Conservation (phyloP, 2,888 invertebrate species). For the Xestia sexstrigata region DNA sequence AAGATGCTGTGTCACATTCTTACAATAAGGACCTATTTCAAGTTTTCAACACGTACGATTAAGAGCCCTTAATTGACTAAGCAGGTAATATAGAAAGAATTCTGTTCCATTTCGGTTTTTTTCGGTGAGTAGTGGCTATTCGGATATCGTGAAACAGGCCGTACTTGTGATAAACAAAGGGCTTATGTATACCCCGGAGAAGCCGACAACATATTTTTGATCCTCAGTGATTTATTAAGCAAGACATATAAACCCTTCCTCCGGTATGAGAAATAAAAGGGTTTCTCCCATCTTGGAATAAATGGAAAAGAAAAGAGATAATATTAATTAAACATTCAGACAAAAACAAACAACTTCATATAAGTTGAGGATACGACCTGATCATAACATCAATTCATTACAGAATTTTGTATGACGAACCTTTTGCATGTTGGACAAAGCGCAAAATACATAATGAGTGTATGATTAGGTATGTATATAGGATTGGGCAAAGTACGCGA, state of each 20-base stretch:
- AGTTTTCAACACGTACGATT: background rate
- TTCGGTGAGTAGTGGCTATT: background rate
- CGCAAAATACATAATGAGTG: slow-evolving; percentile 1
- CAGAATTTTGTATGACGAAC: background rate
- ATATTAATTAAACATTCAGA: background rate
- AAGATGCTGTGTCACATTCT: background rate
- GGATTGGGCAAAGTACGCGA: slow-evolving; percentile 26
- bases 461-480: background rate
- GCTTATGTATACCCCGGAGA: background rate
- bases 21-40: background rate
- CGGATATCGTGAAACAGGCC: background rate
- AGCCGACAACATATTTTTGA: background rate
- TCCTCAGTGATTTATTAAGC: background rate
- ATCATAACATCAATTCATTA: background rate
- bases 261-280: background rate
- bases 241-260: background rate
- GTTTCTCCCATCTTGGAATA: background rate
- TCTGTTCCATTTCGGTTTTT: background rate
- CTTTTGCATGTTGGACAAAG: slow-evolving; percentile 2
- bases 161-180: background rate
- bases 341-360: background rate
- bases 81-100: background rate
- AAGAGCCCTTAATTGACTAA: background rate
- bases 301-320: background rate
- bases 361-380: background rate